Evolutionary conservation across 2,888 invertebrate genomes (phyloP).

Genomic region (Sphaerophoria rueppellii): DNA sequence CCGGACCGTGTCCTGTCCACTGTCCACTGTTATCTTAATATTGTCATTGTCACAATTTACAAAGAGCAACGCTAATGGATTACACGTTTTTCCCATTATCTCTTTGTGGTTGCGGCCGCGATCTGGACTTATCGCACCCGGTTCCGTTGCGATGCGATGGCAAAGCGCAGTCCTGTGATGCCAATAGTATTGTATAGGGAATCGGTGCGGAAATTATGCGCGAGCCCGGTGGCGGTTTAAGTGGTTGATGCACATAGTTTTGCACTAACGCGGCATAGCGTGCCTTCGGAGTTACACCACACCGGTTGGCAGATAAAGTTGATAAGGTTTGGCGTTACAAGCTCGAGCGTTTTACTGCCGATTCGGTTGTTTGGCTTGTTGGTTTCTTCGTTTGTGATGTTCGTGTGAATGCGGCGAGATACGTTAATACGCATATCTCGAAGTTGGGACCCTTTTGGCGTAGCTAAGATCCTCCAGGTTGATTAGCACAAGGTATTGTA

Average conservation of each 20-base stretch:
- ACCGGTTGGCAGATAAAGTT: conserved; percentile 72
- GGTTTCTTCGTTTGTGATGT: conserved; percentile 2
- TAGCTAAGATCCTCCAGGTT: conserved; percentile 49
- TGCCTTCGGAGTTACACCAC: conserved; percentile 69
- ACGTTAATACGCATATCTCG: conserved; percentile 57
- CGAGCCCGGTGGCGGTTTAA: conserved; percentile 73
- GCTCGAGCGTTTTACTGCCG: conserved; percentile 65
- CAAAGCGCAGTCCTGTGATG: conserved; percentile 24
- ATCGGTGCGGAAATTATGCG: conserved; percentile 65
- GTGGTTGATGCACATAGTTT: conserved; percentile 73
- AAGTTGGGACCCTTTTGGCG: conserved; percentile 54
- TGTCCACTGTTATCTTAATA: conserved; percentile 81
- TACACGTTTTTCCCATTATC: conserved; percentile 83
- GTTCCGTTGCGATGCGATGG: conserved; percentile 18
- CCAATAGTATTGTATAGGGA: not conserved
- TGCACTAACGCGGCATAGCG: conserved; percentile 72
- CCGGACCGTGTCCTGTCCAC: conserved; percentile 55
- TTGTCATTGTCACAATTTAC: conserved; percentile 83
- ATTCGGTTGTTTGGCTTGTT: conserved; percentile 1
- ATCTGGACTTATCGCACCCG: conserved; percentile 75
- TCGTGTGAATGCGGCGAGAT: conserved; percentile 58
- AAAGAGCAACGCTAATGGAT: conserved; percentile 82
- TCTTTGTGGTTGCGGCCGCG: conserved; percentile 80
- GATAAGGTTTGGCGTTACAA: conserved; percentile 67
- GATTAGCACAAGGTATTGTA: conserved; percentile 44